phyloP scores from a whole-genome alignment of 2,797 vertebrate species.

The Monodelphis domestica region DNA sequence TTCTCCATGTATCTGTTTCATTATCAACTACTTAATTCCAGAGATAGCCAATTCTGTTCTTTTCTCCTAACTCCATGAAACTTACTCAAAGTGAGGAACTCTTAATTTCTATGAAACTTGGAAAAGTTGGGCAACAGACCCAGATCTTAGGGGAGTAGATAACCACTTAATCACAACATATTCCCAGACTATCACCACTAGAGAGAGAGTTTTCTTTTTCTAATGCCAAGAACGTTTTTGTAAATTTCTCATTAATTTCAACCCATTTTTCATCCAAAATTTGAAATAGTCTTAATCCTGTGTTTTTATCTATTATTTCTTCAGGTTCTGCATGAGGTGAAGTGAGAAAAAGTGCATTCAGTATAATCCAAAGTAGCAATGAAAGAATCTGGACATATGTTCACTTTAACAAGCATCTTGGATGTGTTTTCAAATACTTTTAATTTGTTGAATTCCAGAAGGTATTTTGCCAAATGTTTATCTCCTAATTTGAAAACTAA shows the following conservation, averaged over 20 bases:
- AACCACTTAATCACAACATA: conserved; percentile 20
- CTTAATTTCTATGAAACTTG: conserved; percentile 45
- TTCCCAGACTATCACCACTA: conserved; percentile 38
- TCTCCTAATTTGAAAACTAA: conserved; percentile 57
- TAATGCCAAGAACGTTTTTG: conserved; percentile 67
- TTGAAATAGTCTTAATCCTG: conserved; percentile 12
- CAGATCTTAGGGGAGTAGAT: conserved; percentile 35
- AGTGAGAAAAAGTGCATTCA: neutral
- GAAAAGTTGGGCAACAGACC: conserved; percentile 22
- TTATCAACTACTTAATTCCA: conserved; percentile 33
- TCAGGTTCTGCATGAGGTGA: neutral
- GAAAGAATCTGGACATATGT: neutral
- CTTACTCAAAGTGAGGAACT: conserved; percentile 2
- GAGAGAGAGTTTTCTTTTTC: conserved; percentile 47
- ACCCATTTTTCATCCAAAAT: conserved; percentile 27
- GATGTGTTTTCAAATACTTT: conserved; percentile 45
- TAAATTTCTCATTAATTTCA: conserved; percentile 47
- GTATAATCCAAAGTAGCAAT: conserved; percentile 42
- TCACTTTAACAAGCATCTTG: conserved; percentile 45
- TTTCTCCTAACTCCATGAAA: conserved; percentile 11
- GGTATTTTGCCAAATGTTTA: conserved; percentile 50
- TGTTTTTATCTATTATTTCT: conserved; percentile 23
- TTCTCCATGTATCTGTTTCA: conserved; percentile 5
- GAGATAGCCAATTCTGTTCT: conserved; percentile 30
- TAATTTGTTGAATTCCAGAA: conserved; percentile 55